Evolutionary conservation across 2,888 invertebrate species (phyloP).

Genomic region (Rotaria socialis): DNA sequence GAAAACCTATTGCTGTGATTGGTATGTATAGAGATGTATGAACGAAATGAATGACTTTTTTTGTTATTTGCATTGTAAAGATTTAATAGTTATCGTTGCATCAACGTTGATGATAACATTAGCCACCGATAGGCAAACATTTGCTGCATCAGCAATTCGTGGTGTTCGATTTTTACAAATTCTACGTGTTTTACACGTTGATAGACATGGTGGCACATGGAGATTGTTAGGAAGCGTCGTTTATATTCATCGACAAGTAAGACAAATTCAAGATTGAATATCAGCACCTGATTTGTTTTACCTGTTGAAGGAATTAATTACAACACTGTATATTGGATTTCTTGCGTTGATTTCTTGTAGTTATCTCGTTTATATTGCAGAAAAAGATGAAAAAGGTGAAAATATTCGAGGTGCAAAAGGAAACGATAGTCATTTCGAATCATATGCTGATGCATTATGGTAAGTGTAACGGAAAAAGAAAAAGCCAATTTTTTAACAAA

Average conservation of each 20-base stretch:
- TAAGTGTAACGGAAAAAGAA: slow-evolving; percentile 57
- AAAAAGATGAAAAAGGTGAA: slow-evolving; percentile 67
- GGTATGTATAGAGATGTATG: slow-evolving; percentile 63
- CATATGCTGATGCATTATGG: slow-evolving; percentile 80
- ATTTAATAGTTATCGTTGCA: slow-evolving; percentile 76
- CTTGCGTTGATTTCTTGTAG: slow-evolving; percentile 63
- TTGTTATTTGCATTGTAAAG: slow-evolving; percentile 60
- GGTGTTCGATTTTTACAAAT: slow-evolving; percentile 79
- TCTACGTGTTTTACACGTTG: slow-evolving; percentile 77
- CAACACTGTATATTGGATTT: slow-evolving; percentile 63
- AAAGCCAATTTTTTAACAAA: background rate
- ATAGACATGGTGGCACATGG: slow-evolving; percentile 80
- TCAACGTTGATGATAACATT: slow-evolving; percentile 74
- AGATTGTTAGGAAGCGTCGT: slow-evolving; percentile 76
- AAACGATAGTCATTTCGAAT: slow-evolving; percentile 63
- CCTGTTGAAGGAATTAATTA: slow-evolving; percentile 61
- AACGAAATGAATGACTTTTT: too few relatives aligned
- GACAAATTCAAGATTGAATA: background rate
- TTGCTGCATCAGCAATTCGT: slow-evolving; percentile 76
- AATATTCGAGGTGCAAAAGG: background rate
- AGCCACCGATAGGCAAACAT: slow-evolving; percentile 78
- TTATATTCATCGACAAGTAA: slow-evolving; percentile 76
- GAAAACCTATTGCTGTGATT: slow-evolving; percentile 79
- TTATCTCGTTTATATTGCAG: slow-evolving; percentile 75
- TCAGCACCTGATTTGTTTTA: background rate